Percentiles rank a stretch among this genome's conserved stretches.
Evolutionary conservation across 2,797 vertebrate species (phyloP).

Genomic region (Artibeus lituratus): DNA sequence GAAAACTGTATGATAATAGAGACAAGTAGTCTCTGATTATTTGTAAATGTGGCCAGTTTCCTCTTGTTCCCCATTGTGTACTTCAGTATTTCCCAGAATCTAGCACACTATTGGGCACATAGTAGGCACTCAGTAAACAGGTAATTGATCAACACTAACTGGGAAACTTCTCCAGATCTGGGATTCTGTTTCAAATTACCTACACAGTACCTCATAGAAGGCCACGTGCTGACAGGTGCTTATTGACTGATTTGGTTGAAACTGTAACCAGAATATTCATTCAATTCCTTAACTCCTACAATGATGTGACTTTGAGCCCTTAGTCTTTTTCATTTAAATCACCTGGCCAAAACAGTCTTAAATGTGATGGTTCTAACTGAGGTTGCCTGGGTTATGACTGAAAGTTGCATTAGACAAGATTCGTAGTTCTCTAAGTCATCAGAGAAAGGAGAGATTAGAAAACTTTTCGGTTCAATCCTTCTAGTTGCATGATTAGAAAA

Average conservation of each 20-base stretch:
- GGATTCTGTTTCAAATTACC: constrained; percentile 66
- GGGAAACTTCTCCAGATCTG: constrained; percentile 9
- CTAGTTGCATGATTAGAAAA: not conserved
- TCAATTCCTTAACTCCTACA: constrained; percentile 8
- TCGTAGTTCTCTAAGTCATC: not conserved
- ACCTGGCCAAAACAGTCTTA: not conserved
- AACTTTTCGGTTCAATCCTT: not conserved
- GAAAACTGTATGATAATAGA: not conserved
- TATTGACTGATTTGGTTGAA: constrained; percentile 51
- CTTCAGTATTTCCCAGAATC: not conserved
- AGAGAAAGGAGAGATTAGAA: not conserved
- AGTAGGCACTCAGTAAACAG: constrained; percentile 41
- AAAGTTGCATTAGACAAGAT: not conserved
- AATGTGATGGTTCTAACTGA: not conserved
- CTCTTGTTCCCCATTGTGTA: not conserved
- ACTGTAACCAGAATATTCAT: not conserved
- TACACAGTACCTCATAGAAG: not conserved
- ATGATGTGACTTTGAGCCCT: not conserved
- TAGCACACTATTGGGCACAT: constrained; percentile 37
- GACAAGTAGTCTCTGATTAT: constrained; percentile 29
- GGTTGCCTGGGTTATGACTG: not conserved
- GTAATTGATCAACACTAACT: constrained; percentile 42
- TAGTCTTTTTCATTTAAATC: not conserved
- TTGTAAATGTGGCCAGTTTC: not conserved
- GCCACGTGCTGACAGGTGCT: constrained; percentile 43